phyloP scores from a whole-genome alignment of 2,797 vertebrate species.

The Rhodeus uyekii region DNA sequence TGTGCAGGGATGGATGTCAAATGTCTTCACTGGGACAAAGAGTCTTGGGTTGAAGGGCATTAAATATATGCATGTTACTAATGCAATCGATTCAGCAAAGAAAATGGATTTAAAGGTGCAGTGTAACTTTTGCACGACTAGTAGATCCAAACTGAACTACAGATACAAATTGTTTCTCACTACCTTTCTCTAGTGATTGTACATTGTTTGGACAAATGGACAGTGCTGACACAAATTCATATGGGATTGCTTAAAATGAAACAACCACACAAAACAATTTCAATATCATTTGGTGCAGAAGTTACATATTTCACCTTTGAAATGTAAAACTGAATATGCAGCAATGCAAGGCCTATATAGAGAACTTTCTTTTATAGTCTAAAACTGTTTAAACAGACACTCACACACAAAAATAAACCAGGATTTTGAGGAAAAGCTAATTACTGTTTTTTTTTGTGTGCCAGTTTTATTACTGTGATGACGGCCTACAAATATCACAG shows the following conservation, averaged over 20 bases:
- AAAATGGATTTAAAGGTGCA: not conserved
- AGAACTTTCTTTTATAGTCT: not conserved
- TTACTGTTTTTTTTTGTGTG: not conserved
- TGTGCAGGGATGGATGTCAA: constrained; percentile 37
- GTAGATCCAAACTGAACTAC: not conserved
- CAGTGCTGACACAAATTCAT: not conserved
- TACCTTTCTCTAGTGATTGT: too few relatives aligned
- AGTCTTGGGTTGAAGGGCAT: not conserved
- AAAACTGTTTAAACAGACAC: not conserved
- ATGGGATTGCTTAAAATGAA: not conserved
- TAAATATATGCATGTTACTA: not conserved
- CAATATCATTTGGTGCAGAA: not conserved
- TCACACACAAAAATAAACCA: too few relatives aligned
- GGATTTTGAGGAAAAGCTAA: not conserved
- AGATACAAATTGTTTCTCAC: not conserved
- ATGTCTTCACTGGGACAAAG: not conserved
- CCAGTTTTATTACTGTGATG: not conserved
- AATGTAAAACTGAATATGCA: not conserved
- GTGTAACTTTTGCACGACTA: not conserved
- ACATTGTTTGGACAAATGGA: not conserved
- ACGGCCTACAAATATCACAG: constrained; percentile 10
- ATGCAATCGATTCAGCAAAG: not conserved
- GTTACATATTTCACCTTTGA: not conserved
- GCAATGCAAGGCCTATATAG: not conserved
- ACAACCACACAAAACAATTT: not conserved